Conservation (phyloP, 2,888 invertebrate genomes). For the Epinotia bilunana region DNA sequence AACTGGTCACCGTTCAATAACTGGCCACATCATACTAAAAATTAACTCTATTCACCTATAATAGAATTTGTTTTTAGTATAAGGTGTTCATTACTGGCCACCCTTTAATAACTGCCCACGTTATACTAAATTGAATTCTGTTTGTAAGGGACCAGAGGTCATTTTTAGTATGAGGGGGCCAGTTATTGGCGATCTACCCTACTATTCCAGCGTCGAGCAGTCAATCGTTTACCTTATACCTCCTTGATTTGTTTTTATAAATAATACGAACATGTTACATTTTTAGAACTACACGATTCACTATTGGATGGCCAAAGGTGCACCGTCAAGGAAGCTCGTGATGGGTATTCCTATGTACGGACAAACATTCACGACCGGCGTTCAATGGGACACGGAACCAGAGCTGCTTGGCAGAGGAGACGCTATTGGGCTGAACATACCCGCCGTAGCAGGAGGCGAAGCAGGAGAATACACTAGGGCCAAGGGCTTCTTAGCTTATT, state of each 20-base stretch:
- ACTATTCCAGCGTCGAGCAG: no score
- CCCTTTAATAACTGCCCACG: no score
- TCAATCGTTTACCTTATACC: no score
- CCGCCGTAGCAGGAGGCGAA: constrained; percentile 90
- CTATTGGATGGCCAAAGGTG: constrained; percentile 95
- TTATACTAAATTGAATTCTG: no score
- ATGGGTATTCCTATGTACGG: constrained; percentile 97
- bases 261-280: constrained; percentile 34
- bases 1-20: no score
- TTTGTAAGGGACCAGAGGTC: no score
- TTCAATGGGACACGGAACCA: constrained; percentile 53
- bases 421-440: constrained; percentile 88
- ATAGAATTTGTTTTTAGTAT: no score
- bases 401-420: constrained; percentile 80
- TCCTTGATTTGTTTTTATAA: not conserved
- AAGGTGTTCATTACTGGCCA: no score
- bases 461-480: constrained; percentile 94
- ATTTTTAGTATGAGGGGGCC: no score
- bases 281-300: constrained; percentile 92
- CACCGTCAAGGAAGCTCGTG: constrained; percentile 91
- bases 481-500: constrained; percentile 94
- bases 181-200: no score
- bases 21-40: no score
- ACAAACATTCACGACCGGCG: constrained; percentile 89
- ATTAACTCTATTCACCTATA: no score